Evolutionary conservation across 2,797 vertebrate species (phyloP).

Genomic region (Helicolenus hilgendorfi): DNA sequence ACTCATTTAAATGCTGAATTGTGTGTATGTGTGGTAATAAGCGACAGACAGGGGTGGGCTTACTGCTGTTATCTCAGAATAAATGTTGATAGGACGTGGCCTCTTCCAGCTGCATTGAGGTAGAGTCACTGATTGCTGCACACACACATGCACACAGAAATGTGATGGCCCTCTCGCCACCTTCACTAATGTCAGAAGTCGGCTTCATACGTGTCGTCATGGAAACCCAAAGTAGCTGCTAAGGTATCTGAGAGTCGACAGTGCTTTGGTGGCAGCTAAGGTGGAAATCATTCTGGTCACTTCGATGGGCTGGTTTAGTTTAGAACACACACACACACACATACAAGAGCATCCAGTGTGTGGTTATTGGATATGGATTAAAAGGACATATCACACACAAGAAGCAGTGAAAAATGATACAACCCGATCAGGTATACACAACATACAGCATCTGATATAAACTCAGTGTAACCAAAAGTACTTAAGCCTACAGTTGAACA

Average conservation of each 20-base stretch:
- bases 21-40: neutral
- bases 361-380: neutral
- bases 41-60: neutral
- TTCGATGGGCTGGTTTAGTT: slow-evolving; percentile 4
- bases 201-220: slow-evolving; percentile 77
- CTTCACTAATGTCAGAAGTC: slow-evolving; percentile 60
- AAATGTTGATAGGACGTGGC: slow-evolving; percentile 25
- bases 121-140: neutral
- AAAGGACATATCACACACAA: neutral
- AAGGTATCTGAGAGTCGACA: slow-evolving; percentile 65
- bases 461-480: neutral
- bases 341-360: neutral
- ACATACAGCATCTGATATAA: neutral
- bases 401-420: neutral
- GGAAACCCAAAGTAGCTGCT: slow-evolving; percentile 78
- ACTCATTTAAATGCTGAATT: neutral
- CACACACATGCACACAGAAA: neutral
- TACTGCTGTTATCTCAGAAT: slow-evolving; percentile 15
- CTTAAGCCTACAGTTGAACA: neutral
- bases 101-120: slow-evolving; percentile 12
- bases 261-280: slow-evolving; percentile 56
- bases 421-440: neutral
- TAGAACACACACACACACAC: neutral
- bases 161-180: slow-evolving; percentile 14
- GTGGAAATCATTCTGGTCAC: slow-evolving; percentile 47